Percentiles rank a stretch among this genome's conserved stretches.
phyloP scores from a whole-genome alignment of 1,140 invertebrate species.

The Cepaea nemoralis region DNA sequence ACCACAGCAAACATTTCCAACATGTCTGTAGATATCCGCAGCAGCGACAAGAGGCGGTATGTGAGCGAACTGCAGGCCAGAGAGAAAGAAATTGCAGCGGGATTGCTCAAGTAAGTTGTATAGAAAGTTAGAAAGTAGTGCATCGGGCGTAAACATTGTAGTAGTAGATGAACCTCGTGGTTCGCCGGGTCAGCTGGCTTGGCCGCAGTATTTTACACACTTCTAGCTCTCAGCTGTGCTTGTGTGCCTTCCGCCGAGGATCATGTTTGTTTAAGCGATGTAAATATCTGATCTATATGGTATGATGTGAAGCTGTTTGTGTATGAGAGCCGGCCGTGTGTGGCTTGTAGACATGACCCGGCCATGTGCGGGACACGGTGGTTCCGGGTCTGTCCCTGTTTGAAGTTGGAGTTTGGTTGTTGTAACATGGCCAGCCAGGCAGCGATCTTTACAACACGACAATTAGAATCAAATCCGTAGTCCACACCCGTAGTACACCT shows the following conservation, averaged over 20 bases:
- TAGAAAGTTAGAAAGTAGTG: slow-evolving; percentile 17
- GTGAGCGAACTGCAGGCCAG: slow-evolving; percentile 52
- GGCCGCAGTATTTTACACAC: background rate
- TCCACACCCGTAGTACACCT: too few relatives aligned
- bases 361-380: background rate
- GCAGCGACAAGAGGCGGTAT: slow-evolving; percentile 51
- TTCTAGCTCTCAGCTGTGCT: background rate
- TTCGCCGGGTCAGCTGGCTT: background rate
- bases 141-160: slow-evolving; percentile 7
- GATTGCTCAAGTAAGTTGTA: slow-evolving; percentile 57
- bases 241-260: background rate
- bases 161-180: background rate
- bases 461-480: too few relatives aligned
- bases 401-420: too few relatives aligned
- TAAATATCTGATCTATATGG: background rate
- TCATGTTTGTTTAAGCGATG: background rate
- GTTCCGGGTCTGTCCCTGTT: background rate
- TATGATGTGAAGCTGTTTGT: background rate
- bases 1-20: slow-evolving; percentile 29
- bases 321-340: too few relatives aligned
- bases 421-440: too few relatives aligned
- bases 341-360: background rate
- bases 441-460: too few relatives aligned
- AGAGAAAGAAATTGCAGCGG: slow-evolving; percentile 58
- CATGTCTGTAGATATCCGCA: slow-evolving; percentile 58